Evolutionary conservation across 2,888 invertebrate species (phyloP), one percentile per base, ranked within the genome.

Genomic region (Nymphalis urticae): DNA sequence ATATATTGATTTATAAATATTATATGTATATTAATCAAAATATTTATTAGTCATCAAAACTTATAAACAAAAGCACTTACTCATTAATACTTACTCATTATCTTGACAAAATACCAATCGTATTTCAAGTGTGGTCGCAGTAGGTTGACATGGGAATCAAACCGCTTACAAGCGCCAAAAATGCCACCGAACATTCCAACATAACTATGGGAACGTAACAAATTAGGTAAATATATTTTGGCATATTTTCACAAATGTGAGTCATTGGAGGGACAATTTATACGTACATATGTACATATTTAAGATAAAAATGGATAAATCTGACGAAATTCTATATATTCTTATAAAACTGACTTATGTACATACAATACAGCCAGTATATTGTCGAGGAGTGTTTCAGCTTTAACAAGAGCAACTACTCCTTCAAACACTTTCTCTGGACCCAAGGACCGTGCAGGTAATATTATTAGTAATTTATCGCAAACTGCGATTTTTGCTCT

Each of bases 141-240:
- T 84, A 82, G 84, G 83, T 83, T 79, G 79, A 79, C 78, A 80
- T 84, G 82, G 79, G 84, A 85, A 84, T 72, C 71, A 68, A 66
- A 72, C 78, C 69, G 66, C 70, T 47, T 53, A 71, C 70, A 72
- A 82, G 83, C 84, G 84, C 82, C 80, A 80, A 83, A 80, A 85
- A 86, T 86, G 85, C 81, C 77, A 85, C 83, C 75, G 60, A 69
- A 68, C 59, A 68, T 73, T 71, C 80, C 81, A 80, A 77, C 76
- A 80, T 79, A 77, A 75, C 78, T 87, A 84, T 88, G 90, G 86
- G 90, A 90, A 89, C 86, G 80, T 75, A 78, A 79, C 88, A 83
- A 87, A 89, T 90, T 88, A 89, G 82, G 75, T 76, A 74, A 42
- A 58, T 75, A 74, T 67, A 70, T 76, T 75, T 74, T 74, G 65